Evolutionary conservation across 2,113 vertebrate species (phyloP).

Genomic region (Tragelaphus buxtoni): DNA sequence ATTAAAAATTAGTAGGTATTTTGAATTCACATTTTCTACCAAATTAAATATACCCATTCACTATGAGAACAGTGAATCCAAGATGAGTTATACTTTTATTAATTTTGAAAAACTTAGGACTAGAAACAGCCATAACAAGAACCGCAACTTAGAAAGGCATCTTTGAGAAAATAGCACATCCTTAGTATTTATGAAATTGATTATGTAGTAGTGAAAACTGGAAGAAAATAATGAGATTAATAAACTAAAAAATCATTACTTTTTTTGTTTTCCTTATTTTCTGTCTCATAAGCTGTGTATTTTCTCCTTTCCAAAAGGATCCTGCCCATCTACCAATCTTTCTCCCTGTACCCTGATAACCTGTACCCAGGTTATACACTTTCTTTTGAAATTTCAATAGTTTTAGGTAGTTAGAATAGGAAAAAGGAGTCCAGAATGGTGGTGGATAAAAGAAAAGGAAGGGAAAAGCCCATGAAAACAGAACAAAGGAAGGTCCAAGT

Average conservation of each 20-base stretch:
- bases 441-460: neutral
- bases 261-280: neutral
- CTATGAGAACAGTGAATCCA: neutral
- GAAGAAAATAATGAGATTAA: neutral
- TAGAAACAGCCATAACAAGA: neutral
- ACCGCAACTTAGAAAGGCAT: neutral
- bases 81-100: neutral
- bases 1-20: neutral
- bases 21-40: neutral
- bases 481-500: neutral
- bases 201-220: neutral
- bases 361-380: neutral
- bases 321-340: neutral
- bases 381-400: neutral
- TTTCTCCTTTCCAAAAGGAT: neutral
- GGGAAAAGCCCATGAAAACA: neutral
- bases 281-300: neutral
- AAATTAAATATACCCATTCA: neutral
- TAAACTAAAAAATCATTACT: neutral
- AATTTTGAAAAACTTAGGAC: neutral
- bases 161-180: neutral
- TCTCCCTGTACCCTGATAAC: neutral
- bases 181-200: neutral
- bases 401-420: neutral
- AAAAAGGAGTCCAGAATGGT: neutral